Percentiles rank a stretch among this genome's conserved stretches.
Evolutionary conservation across 1,140 invertebrate species (phyloP).

Genomic region (Arctopsyche grandis): DNA sequence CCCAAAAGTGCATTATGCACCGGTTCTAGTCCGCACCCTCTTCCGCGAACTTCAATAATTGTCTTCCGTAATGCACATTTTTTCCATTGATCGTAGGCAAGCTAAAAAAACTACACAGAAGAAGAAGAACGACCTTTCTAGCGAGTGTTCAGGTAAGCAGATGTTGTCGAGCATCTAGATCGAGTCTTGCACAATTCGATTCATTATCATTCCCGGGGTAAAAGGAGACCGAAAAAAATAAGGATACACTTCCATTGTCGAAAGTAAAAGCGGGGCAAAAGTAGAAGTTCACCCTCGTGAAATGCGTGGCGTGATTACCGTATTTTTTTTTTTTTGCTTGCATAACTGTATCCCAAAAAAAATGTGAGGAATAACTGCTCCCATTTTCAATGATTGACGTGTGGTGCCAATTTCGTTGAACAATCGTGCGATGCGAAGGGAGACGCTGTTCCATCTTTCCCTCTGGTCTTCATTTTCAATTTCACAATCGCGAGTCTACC

Average conservation of each 20-base stretch:
- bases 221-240: conserved; percentile 9
- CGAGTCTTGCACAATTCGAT: conserved; percentile 43
- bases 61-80: conserved; percentile 20
- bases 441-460: no score
- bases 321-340: conserved; percentile 21
- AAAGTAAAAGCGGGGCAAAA: conserved; percentile 29
- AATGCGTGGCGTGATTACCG: conserved; percentile 11
- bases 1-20: conserved; percentile 5
- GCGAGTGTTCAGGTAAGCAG: conserved; percentile 34
- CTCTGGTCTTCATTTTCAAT: no score
- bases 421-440: no score
- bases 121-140: background rate
- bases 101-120: background rate
- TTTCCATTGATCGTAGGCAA: background rate
- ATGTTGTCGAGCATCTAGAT: conserved; percentile 33
- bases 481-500: no score
- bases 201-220: conserved; percentile 33
- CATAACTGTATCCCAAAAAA: conserved; percentile 3
- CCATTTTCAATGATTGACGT: conserved; percentile 11
- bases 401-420: background rate
- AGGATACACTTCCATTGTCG: conserved; percentile 21
- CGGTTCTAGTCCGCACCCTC: background rate
- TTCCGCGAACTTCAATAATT: background rate
- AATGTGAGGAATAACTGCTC: conserved; percentile 15
- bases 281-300: conserved; percentile 16